Conservation (phyloP, 2,113 vertebrate species). For the Steatornis caripensis region DNA sequence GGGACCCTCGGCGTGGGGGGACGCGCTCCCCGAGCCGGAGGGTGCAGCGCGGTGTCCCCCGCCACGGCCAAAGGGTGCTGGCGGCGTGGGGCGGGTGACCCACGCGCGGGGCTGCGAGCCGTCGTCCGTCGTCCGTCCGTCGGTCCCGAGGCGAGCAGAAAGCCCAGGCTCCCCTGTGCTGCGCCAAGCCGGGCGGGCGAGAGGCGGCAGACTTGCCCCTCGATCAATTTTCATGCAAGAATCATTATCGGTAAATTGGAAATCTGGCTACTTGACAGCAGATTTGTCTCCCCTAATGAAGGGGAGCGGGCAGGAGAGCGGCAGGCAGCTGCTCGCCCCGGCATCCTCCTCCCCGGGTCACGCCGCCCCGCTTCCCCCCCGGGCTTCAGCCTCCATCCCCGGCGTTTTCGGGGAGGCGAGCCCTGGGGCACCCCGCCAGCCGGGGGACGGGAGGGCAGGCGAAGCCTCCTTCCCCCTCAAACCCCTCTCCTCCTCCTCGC, state of each 20-base stretch:
- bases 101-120: not conserved
- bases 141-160: not conserved
- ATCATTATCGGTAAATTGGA: constrained; percentile 88
- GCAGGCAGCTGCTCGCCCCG: constrained; percentile 77
- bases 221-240: constrained; percentile 86
- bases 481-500: not conserved
- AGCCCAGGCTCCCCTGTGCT: constrained; percentile 64
- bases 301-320: constrained; percentile 79
- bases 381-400: not conserved
- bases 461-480: not conserved
- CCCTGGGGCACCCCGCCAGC: not conserved
- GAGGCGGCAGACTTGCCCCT: constrained; percentile 63
- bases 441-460: not conserved
- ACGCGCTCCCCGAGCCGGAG: not conserved
- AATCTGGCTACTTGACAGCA: constrained; percentile 87
- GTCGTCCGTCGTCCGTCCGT: not conserved
- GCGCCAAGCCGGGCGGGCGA: constrained; percentile 43
- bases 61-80: no score
- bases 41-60: no score
- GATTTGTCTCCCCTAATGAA: constrained; percentile 89
- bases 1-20: not conserved
- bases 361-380: not conserved
- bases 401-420: not conserved
- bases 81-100: not conserved
- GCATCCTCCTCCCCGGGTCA: constrained; percentile 33